phyloP scores from a whole-genome alignment of 1,140 invertebrate genomes.

The Ceratosolen fusciceps region DNA sequence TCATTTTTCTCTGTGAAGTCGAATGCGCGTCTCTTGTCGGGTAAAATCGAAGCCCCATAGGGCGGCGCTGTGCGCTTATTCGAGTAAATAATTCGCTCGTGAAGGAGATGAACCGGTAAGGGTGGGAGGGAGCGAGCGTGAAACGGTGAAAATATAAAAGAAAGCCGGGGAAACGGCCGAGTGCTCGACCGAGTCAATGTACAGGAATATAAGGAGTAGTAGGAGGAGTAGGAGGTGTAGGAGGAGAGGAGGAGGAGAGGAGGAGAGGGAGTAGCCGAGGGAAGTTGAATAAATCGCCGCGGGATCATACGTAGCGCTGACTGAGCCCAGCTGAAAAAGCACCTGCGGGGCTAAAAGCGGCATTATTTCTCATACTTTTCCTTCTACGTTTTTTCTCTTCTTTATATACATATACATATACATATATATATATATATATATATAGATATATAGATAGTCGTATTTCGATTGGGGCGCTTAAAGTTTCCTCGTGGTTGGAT shows the following conservation, averaged over 20 bases:
- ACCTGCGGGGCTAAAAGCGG: conserved; percentile 2
- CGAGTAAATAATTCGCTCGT: conserved; percentile 45
- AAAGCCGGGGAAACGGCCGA: conserved; percentile 1
- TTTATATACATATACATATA: too few relatives aligned
- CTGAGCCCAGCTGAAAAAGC: conserved; percentile 9
- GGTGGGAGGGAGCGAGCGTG: neutral
- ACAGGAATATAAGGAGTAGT: neutral
- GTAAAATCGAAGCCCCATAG: conserved; percentile 30
- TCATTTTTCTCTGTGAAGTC: conserved; percentile 43
- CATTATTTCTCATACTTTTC: conserved; percentile 9
- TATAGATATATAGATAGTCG: too few relatives aligned
- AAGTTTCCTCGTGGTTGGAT: conserved; percentile 2
- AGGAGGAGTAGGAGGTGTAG: too few relatives aligned
- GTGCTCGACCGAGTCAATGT: conserved; percentile 7
- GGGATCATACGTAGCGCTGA: conserved; percentile 37
- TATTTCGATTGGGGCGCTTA: too few relatives aligned
- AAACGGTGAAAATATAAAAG: neutral
- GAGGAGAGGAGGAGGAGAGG: neutral
- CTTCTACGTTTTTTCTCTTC: too few relatives aligned
- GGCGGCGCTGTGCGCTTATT: neutral
- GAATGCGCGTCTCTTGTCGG: conserved; percentile 18
- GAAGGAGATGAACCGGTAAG: conserved; percentile 29
- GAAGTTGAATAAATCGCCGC: conserved; percentile 46
- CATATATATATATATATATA: too few relatives aligned
- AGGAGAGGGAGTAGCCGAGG: neutral